Percentiles rank a stretch among this genome's conserved stretches.
Conservation (phyloP, 2,888 invertebrate genomes). For the Microctonus aethiopoides region DNA sequence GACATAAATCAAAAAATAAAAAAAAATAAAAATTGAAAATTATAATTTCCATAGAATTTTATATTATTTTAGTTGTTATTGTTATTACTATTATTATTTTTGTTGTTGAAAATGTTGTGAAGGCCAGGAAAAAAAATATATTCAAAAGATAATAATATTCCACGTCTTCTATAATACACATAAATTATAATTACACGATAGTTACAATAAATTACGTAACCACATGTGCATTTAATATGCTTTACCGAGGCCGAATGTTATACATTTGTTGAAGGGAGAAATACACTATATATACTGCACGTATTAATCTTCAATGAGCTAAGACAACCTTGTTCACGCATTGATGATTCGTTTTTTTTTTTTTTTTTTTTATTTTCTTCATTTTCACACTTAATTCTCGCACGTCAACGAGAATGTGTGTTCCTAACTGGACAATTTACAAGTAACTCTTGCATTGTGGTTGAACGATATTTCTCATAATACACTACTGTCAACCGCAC, state of each 20-base stretch:
- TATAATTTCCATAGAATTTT: neutral
- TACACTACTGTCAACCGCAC: too few species aligned
- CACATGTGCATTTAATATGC: constrained; percentile 27
- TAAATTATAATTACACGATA: constrained; percentile 5
- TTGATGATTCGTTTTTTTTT: neutral
- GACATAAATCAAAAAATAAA: neutral
- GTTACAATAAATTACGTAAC: constrained; percentile 33
- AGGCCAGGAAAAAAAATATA: neutral
- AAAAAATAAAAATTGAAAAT: neutral
- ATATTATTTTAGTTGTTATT: neutral
- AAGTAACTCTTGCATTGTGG: neutral
- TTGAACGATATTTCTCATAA: neutral
- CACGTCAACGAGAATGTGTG: neutral
- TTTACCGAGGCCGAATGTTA: constrained; percentile 11
- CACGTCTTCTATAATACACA: neutral
- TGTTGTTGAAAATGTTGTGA: neutral
- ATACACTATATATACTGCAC: neutral
- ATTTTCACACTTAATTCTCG: constrained; percentile 15
- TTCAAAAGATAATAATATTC: neutral
- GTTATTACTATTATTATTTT: neutral
- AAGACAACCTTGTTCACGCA: neutral
- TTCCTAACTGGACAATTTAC: neutral
- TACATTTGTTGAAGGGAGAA: neutral
- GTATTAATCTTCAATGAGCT: constrained; percentile 16
- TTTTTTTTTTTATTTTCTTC: neutral